Conservation (phyloP, 2,113 vertebrate genomes). For the Rhineura floridana region DNA sequence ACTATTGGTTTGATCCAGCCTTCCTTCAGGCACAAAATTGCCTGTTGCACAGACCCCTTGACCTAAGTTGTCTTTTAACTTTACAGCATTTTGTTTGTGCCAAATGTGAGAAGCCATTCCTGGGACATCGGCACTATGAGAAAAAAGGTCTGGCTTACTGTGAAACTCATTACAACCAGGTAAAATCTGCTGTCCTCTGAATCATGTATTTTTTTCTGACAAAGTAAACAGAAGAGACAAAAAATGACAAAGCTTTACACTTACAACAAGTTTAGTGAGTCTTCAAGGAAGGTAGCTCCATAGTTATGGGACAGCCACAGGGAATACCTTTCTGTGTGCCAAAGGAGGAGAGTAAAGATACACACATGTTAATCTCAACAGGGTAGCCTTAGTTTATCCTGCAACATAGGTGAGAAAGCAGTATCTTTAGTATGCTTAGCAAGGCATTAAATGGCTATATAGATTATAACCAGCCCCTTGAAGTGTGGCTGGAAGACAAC, state of each 20-base stretch:
- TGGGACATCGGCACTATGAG: constrained; percentile 81
- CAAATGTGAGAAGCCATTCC: constrained; percentile 82
- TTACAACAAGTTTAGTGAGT: neutral
- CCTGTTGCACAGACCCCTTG: accelerated
- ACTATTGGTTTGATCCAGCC: neutral
- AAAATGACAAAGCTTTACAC: neutral
- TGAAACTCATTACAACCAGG: constrained; percentile 84
- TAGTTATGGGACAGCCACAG: neutral
- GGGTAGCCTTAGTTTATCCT: neutral
- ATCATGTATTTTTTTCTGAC: neutral
- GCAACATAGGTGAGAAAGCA: neutral
- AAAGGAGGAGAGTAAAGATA: neutral
- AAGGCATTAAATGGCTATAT: neutral
- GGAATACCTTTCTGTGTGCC: neutral
- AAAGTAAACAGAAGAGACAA: too few species aligned
- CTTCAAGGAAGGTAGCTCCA: neutral
- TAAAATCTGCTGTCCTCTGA: constrained; percentile 25
- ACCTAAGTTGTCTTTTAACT: neutral
- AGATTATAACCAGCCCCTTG: neutral
- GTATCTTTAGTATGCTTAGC: neutral
- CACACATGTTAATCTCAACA: neutral
- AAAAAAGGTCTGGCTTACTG: constrained; percentile 84
- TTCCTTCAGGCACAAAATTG: too few species aligned
- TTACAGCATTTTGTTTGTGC: constrained; percentile 82
- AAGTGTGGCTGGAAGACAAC: neutral